Conservation (phyloP, 2,888 invertebrate species). For the Amiota mariae region DNA sequence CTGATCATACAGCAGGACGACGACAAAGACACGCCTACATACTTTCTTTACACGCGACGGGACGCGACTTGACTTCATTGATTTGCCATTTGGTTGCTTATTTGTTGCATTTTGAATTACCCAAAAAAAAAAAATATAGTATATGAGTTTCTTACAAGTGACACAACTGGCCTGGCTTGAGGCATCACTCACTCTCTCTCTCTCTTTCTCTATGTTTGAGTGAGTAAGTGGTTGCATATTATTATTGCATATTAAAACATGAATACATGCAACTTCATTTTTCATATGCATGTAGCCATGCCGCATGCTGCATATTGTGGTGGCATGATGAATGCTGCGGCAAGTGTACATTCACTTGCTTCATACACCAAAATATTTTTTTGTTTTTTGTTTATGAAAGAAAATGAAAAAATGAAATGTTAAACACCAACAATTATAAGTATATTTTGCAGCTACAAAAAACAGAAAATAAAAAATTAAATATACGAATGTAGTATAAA, state of each 20-base stretch:
- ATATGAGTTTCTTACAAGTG: background rate
- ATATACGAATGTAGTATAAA: too few species aligned
- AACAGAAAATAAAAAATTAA: too few species aligned
- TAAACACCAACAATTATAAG: too few species aligned
- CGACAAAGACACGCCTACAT: constrained; percentile 25
- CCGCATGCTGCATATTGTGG: background rate
- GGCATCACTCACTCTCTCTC: background rate
- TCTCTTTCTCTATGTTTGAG: too few species aligned
- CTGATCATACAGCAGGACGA: constrained; percentile 26
- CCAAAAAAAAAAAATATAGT: background rate
- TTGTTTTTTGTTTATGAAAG: background rate
- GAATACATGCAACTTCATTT: constrained; percentile 5
- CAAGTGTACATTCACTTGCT: constrained; percentile 17
- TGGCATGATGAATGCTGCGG: background rate
- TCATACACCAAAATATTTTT: too few species aligned
- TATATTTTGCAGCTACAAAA: too few species aligned
- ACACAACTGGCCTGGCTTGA: background rate
- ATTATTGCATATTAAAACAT: constrained; percentile 14
- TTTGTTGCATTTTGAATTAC: constrained; percentile 11
- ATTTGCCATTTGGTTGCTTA: background rate
- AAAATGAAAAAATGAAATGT: background rate
- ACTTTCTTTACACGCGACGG: too few species aligned
- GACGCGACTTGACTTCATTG: background rate
- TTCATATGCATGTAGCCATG: background rate
- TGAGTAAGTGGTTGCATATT: background rate